Conservation (phyloP, 2,797 vertebrate genomes). For the Eulemur rubriventer region DNA sequence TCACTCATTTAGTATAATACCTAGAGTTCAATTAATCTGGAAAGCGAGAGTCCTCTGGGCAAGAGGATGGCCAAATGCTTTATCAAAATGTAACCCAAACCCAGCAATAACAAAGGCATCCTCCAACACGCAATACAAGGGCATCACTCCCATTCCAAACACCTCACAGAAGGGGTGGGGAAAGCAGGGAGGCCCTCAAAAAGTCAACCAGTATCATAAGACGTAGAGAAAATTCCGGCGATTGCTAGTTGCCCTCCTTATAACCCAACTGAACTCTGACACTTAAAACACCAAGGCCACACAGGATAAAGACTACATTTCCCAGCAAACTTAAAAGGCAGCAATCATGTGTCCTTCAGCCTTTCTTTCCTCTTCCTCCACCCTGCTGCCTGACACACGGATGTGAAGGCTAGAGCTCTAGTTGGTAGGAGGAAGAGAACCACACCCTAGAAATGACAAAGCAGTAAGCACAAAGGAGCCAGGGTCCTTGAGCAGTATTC, state of each 20-base stretch:
- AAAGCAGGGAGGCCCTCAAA: neutral
- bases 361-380: neutral
- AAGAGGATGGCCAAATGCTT: neutral
- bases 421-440: constrained; percentile 31
- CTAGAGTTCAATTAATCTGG: constrained; percentile 18
- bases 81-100: constrained; percentile 50
- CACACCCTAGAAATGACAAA: constrained; percentile 51
- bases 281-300: neutral
- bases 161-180: neutral
- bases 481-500: neutral
- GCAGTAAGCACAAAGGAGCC: neutral
- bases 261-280: neutral
- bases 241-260: neutral
- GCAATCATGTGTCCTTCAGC: neutral
- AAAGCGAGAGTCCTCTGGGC: neutral
- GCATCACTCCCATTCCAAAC: neutral
- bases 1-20: neutral
- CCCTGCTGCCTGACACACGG: neutral
- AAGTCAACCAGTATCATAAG: neutral
- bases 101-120: constrained; percentile 20
- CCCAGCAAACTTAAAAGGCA: neutral
- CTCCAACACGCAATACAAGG: constrained; percentile 5
- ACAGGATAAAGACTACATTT: neutral
- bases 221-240: neutral
- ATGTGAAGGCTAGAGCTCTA: neutral